Evolutionary conservation across 2,888 invertebrate genomes (phyloP).

Genomic region (Smittia sp.): DNA sequence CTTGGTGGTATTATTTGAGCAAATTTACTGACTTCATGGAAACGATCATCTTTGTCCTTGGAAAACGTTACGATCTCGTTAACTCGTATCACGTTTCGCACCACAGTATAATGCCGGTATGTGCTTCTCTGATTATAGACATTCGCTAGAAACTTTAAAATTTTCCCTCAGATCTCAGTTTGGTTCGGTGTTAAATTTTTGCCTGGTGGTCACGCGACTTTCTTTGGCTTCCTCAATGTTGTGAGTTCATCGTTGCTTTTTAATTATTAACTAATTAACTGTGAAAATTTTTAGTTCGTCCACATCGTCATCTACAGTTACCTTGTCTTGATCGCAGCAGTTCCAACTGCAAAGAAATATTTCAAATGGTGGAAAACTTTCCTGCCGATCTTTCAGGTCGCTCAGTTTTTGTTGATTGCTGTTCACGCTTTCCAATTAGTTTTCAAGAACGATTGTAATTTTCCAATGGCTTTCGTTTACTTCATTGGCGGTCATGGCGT

Average conservation of each 20-base stretch:
- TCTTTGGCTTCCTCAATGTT: slow-evolving; percentile 1
- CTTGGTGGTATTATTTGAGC: not conserved
- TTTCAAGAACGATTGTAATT: not conserved
- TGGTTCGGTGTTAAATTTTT: not conserved
- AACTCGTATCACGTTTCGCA: not conserved
- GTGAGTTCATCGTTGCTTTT: not conserved
- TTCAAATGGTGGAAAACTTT: not conserved
- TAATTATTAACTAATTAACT: too few relatives aligned
- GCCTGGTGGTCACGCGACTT: not conserved
- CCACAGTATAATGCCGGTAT: not conserved
- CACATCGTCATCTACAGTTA: slow-evolving; percentile 13
- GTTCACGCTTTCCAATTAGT: not conserved
- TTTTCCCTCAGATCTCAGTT: not conserved
- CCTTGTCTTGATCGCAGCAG: not conserved
- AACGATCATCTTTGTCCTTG: not conserved
- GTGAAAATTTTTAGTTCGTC: not conserved
- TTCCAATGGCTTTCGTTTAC: slow-evolving; percentile 22
- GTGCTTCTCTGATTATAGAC: not conserved
- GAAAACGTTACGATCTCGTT: not conserved
- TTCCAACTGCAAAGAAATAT: not conserved
- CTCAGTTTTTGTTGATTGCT: not conserved
- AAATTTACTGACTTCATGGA: not conserved
- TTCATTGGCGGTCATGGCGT: slow-evolving; percentile 30
- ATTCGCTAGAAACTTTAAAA: not conserved
- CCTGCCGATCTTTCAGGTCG: not conserved